These are phyloP conservation scores for Sicus ferrugineus DNA, from an alignment of 2,888 invertebrate species.

Conservation along the genomic window DNA sequence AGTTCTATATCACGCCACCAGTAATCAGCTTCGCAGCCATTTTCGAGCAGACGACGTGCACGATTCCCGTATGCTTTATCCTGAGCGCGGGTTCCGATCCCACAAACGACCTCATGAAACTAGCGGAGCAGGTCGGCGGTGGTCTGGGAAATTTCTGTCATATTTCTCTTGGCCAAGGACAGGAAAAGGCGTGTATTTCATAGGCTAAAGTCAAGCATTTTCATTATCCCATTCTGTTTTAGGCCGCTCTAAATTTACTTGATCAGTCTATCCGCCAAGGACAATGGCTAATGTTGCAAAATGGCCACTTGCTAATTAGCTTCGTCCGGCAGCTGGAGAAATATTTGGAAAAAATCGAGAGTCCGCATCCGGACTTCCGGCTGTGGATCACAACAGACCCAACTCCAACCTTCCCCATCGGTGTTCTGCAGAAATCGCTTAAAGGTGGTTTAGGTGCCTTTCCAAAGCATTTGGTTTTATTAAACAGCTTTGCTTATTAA, in stretches of 20 bases:
- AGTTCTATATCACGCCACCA: constrained; percentile 88
- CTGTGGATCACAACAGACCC: constrained; percentile 94
- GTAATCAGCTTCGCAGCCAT: constrained; percentile 82
- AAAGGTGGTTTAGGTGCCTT: constrained; percentile 69
- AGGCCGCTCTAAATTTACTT: constrained; percentile 76
- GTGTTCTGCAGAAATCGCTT: constrained; percentile 83
- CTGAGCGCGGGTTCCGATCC: constrained; percentile 95
- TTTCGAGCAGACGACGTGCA: constrained; percentile 83
- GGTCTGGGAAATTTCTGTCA: constrained; percentile 84
- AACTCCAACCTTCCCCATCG: constrained; percentile 85
- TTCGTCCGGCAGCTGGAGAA: constrained; percentile 86
- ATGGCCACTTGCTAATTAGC: constrained; percentile 84
- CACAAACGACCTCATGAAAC: constrained; percentile 82
- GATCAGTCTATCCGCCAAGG: constrained; percentile 78
- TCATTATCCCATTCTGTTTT: constrained; percentile 24
- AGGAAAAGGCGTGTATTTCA: constrained; percentile 80
- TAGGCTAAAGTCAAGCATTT: too few species aligned
- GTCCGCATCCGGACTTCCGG: constrained; percentile 89
- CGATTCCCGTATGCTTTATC: constrained; percentile 90
- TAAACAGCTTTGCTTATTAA: not conserved
- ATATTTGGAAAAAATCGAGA: constrained; percentile 77
- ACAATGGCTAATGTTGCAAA: constrained; percentile 92
- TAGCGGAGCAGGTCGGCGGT: constrained; percentile 75
- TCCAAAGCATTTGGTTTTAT: not conserved
- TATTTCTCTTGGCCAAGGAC: constrained; percentile 92